Evolutionary conservation across 1,140 invertebrate genomes (phyloP), one percentile per base, ranked within the genome.

Genomic region (Habropoda laboriosa): DNA sequence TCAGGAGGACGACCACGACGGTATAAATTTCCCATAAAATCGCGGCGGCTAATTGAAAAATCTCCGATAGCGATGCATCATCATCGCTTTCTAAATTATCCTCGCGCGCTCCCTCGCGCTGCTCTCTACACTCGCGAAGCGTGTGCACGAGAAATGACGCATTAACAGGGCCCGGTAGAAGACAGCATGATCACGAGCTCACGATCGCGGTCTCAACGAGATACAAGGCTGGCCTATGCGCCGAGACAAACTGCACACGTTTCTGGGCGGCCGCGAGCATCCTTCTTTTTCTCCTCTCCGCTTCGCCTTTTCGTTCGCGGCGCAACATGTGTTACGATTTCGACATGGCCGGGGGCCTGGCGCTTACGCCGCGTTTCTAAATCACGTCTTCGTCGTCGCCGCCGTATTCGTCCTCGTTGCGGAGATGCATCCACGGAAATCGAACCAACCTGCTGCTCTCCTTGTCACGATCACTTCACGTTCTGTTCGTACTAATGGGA

Each of bases 401-500:
- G 53, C 51, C 45, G n/a, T n/a, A 60, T 70, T 71, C 67, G 80
- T 49, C 49, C 57, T 24, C 57, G 40, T 77, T 53, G 57, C 63
- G 30, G 21, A 24, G 27, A 51, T 75, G 42, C 57, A 45, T 81
- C 68, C 60, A 55, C 74, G 35, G 49, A 71, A 78, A 81, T 53
- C 42, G 57, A 57, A 67, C 27, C 64, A n/a, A n/a, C n/a, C n/a
- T n/a, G n/a, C n/a, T 10, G 55, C 6, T 47, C 77, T n/a, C 81
- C 71, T 79, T 68, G 79, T 81, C 74, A 71, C 82, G 85, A 86
- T 90, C 89, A 89, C 86, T 18, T 6, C 45, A 87, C 85, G 87
- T 91, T 88, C 86, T 87, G 86, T 88, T 89, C 74, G 42, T 87
- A 87, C 88, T 88, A 90, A 90, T 90, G 82, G 83, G 79, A 76